Percentiles rank a stretch among this genome's conserved stretches.
Conservation (phyloP, 2,888 invertebrate genomes). For the Dicranocentrus wangi region DNA sequence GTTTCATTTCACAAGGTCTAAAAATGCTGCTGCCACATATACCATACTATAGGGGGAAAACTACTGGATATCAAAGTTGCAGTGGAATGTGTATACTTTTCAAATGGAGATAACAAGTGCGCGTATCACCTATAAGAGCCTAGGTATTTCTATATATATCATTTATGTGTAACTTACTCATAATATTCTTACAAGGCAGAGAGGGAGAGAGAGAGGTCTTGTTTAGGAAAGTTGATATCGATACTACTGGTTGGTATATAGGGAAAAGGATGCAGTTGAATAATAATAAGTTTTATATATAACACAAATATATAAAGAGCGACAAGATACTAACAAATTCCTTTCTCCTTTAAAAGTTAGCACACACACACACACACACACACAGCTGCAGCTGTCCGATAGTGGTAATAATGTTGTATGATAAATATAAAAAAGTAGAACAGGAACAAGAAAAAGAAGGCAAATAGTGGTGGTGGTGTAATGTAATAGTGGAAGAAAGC, state of each 20-base stretch:
- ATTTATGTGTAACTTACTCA: background rate
- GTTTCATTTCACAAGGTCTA: too few relatives aligned
- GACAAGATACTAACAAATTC: slow-evolving; percentile 24
- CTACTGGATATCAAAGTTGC: background rate
- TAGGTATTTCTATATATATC: background rate
- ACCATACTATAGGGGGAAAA: background rate
- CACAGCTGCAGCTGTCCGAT: slow-evolving; percentile 34
- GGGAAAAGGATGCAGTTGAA: slow-evolving; percentile 1
- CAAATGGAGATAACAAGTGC: background rate
- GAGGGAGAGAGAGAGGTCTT: background rate
- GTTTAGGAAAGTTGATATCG: slow-evolving; percentile 8
- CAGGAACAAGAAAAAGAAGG: slow-evolving; percentile 1
- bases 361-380: slow-evolving; percentile 47
- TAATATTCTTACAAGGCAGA: background rate
- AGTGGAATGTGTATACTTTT: background rate
- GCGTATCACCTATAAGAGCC: background rate
- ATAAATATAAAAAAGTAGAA: slow-evolving; percentile 19
- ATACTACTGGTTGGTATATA: background rate
- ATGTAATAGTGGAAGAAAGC: slow-evolving; percentile 7
- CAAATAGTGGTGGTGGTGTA: background rate
- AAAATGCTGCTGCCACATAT: background rate
- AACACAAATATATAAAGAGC: background rate
- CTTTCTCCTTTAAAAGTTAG: slow-evolving; percentile 13
- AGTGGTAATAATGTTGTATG: slow-evolving; percentile 34
- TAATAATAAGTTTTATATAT: background rate